Evolutionary conservation across 2,113 vertebrate species (phyloP), one percentile per base, ranked within the genome.

Genomic region (Ptilonorhynchus violaceus): DNA sequence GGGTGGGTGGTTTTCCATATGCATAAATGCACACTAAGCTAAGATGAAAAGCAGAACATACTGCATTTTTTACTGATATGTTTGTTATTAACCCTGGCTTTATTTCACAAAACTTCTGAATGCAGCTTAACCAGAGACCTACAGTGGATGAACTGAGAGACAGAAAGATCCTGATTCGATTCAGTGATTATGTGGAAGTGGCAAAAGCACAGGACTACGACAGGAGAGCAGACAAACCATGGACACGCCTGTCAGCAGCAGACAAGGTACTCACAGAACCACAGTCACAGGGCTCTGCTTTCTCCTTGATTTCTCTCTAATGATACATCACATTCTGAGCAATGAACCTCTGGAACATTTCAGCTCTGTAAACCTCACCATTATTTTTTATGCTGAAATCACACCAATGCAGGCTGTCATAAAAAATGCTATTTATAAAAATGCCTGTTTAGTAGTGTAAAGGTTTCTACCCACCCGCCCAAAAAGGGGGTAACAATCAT

Each of bases 131-230:
- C 97, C 99, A 99, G 98, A 98, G 99, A 86, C 99, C 99, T 21
- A 99, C 99, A 1, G 99, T 99, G 41, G 99, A 99, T 55, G 99
- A 99, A 96, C 97, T 99, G 88, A 98, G 99, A 85, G 99, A 99
- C 98, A 98, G 99, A 86, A 99, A 99, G 97, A 99, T 99, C 92
- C 98, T 99, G 94, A 99, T 99, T 80, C 99, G 99, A 74, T 99
- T 99, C 98, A 99, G 99, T 21, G 99, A 99, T 91, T 99, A 99
- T 7, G 99, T 99, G 96, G 99, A 99, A 97, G 99, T 99, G 98
- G 99, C 99, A 55, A 99, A 99, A 98, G 99, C 99, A 95, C 99
- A 99, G 98, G 99, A 99, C 98, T 99, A 99, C 0, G 99, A 99
- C 98, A 97, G 99, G 79, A 96, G 99, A 74, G 99, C 99, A 2